A percentile compares a stretch with the other conserved stretches of the same genome.
Evolutionary conservation across 2,888 invertebrate species (phyloP).

Genomic region (Corbicula japonica): DNA sequence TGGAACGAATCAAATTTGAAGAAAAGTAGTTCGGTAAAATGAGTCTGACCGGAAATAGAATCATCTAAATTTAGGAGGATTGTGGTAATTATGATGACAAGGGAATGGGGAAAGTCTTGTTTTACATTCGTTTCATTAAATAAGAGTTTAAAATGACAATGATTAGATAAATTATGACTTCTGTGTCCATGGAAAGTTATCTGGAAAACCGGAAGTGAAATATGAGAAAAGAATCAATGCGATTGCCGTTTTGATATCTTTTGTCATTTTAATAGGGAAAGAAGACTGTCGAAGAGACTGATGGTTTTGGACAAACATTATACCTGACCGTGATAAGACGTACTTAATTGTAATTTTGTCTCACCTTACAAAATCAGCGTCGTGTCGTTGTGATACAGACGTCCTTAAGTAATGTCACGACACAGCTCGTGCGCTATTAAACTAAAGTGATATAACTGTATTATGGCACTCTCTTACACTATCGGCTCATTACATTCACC

Average conservation of each 20-base stretch:
- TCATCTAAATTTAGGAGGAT: slow-evolving; percentile 54
- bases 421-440: too few species aligned
- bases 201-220: slow-evolving; percentile 41
- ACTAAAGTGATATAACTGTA: too few species aligned
- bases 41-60: slow-evolving; percentile 61
- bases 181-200: slow-evolving; percentile 2
- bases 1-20: slow-evolving; percentile 56
- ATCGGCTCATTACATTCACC: too few species aligned
- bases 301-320: not conserved
- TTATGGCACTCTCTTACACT: too few species aligned
- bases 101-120: slow-evolving; percentile 44
- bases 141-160: slow-evolving; percentile 60
- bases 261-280: too few species aligned
- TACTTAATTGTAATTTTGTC: too few species aligned
- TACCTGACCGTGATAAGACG: too few species aligned
- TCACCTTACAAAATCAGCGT: too few species aligned
- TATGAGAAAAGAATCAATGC: slow-evolving; percentile 29
- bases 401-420: too few species aligned
- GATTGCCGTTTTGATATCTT: too few species aligned
- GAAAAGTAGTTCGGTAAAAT: slow-evolving; percentile 66
- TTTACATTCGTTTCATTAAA: slow-evolving; percentile 44
- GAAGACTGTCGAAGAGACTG: not conserved
- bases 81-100: slow-evolving; percentile 57
- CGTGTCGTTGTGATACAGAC: too few species aligned
- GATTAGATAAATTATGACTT: slow-evolving; percentile 60